Evolutionary conservation across 1,140 invertebrate genomes (phyloP).

Genomic region (Leguminivora glycinivorella): DNA sequence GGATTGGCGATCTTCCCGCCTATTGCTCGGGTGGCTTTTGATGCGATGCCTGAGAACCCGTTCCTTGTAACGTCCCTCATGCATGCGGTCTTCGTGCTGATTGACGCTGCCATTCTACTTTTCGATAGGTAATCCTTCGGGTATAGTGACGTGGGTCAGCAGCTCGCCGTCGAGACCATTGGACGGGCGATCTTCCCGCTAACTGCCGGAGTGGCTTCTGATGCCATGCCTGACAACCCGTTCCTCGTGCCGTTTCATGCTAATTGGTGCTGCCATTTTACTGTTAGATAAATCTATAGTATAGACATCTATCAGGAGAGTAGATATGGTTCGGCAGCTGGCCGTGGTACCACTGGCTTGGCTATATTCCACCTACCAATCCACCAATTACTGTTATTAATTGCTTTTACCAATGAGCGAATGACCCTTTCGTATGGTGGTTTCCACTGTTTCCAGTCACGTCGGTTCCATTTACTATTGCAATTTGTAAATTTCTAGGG

Average conservation of each 20-base stretch:
- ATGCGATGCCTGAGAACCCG: constrained; percentile 57
- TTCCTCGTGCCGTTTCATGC: constrained; percentile 81
- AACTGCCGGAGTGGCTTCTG: constrained; percentile 80
- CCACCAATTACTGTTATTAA: too few species aligned
- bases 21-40: constrained; percentile 80
- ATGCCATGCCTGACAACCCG: constrained; percentile 56
- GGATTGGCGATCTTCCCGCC: constrained; percentile 86
- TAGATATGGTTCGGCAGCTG: constrained; percentile 88
- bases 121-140: constrained; percentile 77
- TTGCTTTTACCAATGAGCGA: too few species aligned
- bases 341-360: constrained; percentile 87
- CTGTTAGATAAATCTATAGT: constrained; percentile 79
- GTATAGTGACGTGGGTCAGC: constrained; percentile 86
- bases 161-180: constrained; percentile 87
- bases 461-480: too few species aligned
- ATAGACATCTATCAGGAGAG: too few species aligned
- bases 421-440: too few species aligned
- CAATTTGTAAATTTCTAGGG: too few species aligned
- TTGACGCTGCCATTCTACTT: constrained; percentile 83
- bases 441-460: too few species aligned
- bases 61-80: constrained; percentile 80
- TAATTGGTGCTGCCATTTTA: constrained; percentile 83
- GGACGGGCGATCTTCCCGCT: constrained; percentile 86
- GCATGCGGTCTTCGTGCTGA: constrained; percentile 80
- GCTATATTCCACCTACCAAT: constrained; percentile 85